phyloP scores from a whole-genome alignment of 2,113 vertebrate species.

The Bos indicus region DNA sequence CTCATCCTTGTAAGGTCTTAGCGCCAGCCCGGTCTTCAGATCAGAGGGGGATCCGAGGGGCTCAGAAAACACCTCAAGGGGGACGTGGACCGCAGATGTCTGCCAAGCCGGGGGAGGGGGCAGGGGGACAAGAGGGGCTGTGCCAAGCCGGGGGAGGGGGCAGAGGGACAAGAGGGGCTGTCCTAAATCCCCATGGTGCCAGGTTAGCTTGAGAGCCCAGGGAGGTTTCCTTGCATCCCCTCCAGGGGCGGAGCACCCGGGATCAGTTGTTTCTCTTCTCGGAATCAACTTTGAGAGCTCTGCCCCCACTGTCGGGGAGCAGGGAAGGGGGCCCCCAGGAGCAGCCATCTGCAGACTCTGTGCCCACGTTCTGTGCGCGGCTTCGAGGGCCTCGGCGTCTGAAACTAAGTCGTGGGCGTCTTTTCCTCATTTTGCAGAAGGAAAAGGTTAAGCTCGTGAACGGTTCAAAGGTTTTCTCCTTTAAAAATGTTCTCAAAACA shows the following conservation, averaged over 20 bases:
- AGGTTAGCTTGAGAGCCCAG: not conserved
- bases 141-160: not conserved
- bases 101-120: fast-evolving
- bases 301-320: too few species aligned
- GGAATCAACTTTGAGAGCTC: not conserved
- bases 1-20: not conserved
- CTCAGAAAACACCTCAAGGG: not conserved
- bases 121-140: too few species aligned
- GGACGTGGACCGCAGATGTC: not conserved
- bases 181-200: fast-evolving
- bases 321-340: not conserved
- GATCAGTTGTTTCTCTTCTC: not conserved
- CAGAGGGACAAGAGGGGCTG: not conserved
- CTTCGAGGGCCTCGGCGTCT: not conserved
- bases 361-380: not conserved
- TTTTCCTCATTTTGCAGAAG: not conserved
- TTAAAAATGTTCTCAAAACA: not conserved
- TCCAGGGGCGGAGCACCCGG: not conserved
- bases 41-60: not conserved
- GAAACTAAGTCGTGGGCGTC: not conserved
- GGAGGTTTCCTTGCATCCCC: not conserved
- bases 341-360: not conserved
- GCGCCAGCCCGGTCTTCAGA: not conserved
- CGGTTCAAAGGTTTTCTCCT: not conserved
- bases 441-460: not conserved